Base-by-base conservation (phyloP, 2,113 vertebrate species). In the Lanius ludovicianus region DNA sequence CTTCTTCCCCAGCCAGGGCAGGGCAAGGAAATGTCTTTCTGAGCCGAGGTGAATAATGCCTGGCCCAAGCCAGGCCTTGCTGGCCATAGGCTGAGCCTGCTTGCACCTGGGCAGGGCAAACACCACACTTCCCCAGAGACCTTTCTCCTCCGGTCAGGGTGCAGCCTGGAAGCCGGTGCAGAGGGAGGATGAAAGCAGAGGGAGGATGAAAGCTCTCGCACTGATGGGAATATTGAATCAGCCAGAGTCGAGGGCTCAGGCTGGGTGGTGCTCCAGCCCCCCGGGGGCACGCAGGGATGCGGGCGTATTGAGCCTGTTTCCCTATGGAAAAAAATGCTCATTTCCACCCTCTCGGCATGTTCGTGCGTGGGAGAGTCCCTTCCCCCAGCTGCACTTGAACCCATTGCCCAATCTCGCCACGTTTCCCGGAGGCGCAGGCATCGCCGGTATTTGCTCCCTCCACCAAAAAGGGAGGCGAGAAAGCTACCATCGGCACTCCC, bases 341-440 rank as follows among this genome's bases (percentile, higher is more conserved):
- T 55, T 87, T 78, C 81, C 69, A 49, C 60, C 71, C 9, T 31
- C 55, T 60, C 28, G 19, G 22, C 47, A 31, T 20, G 81, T 60
- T 60, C 83, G 0, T 74, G 90, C 84, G 95, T 95, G 96, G 96
- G 95, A 93, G 87, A 57, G 65, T 95, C 82, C 92, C 95, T 93
- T 84, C 96, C 93, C 84, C 81, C 93, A 46, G 92, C 87, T 49
- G 68, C 89, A 46, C 91, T 90, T 88, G 86, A 90, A 89, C 96
- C 89, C 91, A 44, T 96, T 95, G 93, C 95, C 96, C 93, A 96
- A 96, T 67, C 95, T 86, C 89, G 71, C 89, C 89, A 90, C 96
- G 83, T 88, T 88, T 89, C 56, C 87, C 80, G 13, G 41, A 83
- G 91, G 76, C 77, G 84, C 81, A 91, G 74, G 83, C 93, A 92